Evolutionary conservation across 1,140 invertebrate species (phyloP).

Genomic region (Cyrtorhinus lividipennis): DNA sequence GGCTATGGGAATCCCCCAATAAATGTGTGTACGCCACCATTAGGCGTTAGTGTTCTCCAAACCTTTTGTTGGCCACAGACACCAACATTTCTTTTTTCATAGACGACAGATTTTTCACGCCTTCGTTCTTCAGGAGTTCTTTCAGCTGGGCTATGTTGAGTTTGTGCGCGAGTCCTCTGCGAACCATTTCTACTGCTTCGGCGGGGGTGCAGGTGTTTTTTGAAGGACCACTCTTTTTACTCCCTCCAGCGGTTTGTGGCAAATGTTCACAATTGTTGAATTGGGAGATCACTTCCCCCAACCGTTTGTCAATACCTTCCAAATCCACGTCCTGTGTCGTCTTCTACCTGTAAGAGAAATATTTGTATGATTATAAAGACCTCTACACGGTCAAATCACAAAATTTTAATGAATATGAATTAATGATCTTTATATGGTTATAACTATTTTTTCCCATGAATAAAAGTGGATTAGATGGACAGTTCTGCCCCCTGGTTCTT

Average conservation of each 20-base stretch:
- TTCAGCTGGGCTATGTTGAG: constrained; percentile 16
- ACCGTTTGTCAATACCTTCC: constrained; percentile 8
- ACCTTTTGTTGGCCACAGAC: constrained; percentile 13
- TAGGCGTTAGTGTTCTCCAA: background rate
- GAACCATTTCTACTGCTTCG: background rate
- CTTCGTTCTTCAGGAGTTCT: constrained; percentile 12
- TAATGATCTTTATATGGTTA: too few relatives aligned
- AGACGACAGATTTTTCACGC: constrained; percentile 12
- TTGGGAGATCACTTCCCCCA: background rate
- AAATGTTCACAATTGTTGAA: constrained; percentile 13
- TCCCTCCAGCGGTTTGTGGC: background rate
- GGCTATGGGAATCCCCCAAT: too few relatives aligned
- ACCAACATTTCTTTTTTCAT: constrained; percentile 14
- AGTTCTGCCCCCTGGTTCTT: too few relatives aligned
- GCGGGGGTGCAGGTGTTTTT: background rate
- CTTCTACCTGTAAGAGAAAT: too few relatives aligned
- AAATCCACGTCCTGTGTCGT: constrained; percentile 11
- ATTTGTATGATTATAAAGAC: too few relatives aligned
- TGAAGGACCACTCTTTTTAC: background rate
- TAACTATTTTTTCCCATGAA: too few relatives aligned
- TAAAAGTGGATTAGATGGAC: too few relatives aligned
- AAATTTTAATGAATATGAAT: too few relatives aligned
- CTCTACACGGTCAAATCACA: too few relatives aligned
- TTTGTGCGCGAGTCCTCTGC: constrained; percentile 10
- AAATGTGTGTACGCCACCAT: too few relatives aligned